Base-by-base conservation (phyloP, 1,140 invertebrate species). In the Drosophila pseudoobscura region DNA sequence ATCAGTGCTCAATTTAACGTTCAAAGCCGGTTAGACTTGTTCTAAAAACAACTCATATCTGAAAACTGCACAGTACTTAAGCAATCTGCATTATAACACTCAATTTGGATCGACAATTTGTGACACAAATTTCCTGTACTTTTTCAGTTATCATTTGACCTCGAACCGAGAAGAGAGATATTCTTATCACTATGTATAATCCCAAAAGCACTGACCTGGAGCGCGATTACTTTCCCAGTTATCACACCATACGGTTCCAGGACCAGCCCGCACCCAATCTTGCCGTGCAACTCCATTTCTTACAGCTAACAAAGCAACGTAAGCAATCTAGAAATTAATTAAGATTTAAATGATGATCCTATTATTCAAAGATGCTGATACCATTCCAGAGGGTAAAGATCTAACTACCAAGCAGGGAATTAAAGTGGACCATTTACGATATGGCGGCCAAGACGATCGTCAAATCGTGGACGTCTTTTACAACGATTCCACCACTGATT, bases 391-490 rank as follows among this genome's bases (percentile, higher is more conserved):
- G 26, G 31, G 47, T 2, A 53, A 29, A 11, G 84, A 79, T 0
- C 43, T 88, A 13, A 8, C 22, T 5, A 7, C 2, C 0, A 50
- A 53, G 5, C 50, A 50, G 6, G 63, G 20, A 2, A 62, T 88
- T 7, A 69, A 49, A 24, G 72, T 89, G 24, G 45, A 79, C 1
- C 65, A 84, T 56, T 54, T 90, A 11, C 64, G 76, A 4, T 91
- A 91, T 44, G 79, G 68, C 2, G 75, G 73, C 2, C 11, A 43
- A 5, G 55, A 51, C 7, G 89, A 87, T 66, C 70, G 72, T 3
- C 85, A 75, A 51, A 17, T 88, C 0, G 73, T 90, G 0, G 90
- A 91, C 53, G 49, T 91, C 7, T 91, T 82, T 11, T 78, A 63
- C 44, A 70, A 47, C 2, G 55, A 75, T 1, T 51, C 17, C 1